A percentile compares a stretch with the other conserved stretches of the same genome.
These are phyloP conservation scores for Carduelis carduelis DNA, from an alignment of 2,797 vertebrate genomes.

Conservation along the genomic window DNA sequence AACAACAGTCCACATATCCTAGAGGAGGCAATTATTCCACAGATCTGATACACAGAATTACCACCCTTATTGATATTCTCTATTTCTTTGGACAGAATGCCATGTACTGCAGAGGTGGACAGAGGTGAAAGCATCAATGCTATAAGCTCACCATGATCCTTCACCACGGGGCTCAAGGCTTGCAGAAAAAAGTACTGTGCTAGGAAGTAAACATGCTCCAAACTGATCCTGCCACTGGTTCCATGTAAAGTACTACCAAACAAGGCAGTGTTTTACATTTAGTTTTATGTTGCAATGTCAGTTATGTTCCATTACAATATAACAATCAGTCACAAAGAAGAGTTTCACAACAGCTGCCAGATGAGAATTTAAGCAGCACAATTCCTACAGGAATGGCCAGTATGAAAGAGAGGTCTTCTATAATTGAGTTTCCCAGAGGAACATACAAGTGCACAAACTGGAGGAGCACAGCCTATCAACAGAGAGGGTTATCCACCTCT, in stretches of 20 bases:
- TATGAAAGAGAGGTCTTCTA: background rate
- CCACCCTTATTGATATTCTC: background rate
- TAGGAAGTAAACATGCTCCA: background rate
- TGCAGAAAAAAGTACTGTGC: background rate
- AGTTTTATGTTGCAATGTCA: background rate
- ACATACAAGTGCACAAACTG: background rate
- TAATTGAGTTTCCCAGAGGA: background rate
- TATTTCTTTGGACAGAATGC: background rate
- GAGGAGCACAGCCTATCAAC: background rate
- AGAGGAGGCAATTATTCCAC: background rate
- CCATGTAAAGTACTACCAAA: background rate
- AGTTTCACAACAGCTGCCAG: constrained; percentile 5
- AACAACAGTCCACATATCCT: background rate
- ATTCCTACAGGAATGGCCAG: background rate
- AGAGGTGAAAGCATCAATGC: background rate
- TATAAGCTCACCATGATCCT: background rate
- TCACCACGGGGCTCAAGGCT: background rate
- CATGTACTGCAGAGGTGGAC: background rate
- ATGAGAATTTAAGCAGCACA: background rate
- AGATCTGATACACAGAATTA: background rate
- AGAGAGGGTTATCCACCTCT: background rate
- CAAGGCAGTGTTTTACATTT: background rate
- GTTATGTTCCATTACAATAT: background rate
- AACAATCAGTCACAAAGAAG: background rate
- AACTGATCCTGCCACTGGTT: background rate